phyloP scores from a whole-genome alignment of 2,797 vertebrate genomes.

The Huso huso region DNA sequence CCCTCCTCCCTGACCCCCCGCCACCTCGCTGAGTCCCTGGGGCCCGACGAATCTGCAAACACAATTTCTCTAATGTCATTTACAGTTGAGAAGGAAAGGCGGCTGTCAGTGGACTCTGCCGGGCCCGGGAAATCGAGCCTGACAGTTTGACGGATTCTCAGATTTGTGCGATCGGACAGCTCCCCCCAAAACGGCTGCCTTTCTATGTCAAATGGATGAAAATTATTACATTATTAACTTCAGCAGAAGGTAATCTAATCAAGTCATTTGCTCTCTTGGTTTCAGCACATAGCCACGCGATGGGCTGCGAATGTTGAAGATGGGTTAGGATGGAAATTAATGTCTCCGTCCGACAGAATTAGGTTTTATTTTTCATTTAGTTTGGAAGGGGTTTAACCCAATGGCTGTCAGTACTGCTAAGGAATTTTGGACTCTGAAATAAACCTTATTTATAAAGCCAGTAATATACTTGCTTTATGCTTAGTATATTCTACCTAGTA shows the following conservation, averaged over 20 bases:
- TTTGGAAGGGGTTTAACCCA: too few relatives aligned
- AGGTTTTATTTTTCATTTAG: neutral
- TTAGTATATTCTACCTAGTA: too few relatives aligned
- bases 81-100: constrained; percentile 77
- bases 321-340: neutral
- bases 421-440: too few relatives aligned
- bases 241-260: constrained; percentile 77
- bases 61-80: constrained; percentile 98
- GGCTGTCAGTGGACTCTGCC: constrained; percentile 79
- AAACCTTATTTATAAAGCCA: too few relatives aligned
- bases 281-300: constrained; percentile 55
- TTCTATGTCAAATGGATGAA: constrained; percentile 76
- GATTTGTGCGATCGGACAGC: constrained; percentile 93
- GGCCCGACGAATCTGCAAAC: constrained; percentile 80
- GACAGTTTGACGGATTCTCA: constrained; percentile 95
- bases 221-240: constrained; percentile 96
- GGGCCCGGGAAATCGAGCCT: constrained; percentile 70
- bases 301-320: constrained; percentile 50
- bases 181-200: constrained; percentile 65
- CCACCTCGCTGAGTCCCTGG: constrained; percentile 62
- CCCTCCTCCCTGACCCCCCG: constrained; percentile 21
- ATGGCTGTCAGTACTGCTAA: too few relatives aligned
- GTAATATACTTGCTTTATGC: too few relatives aligned
- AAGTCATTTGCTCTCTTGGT: constrained; percentile 67
- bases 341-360: constrained; percentile 7